These are phyloP conservation scores for Vicugna pacos DNA, from an alignment of 2,113 vertebrate genomes.

Conservation along the genomic window DNA sequence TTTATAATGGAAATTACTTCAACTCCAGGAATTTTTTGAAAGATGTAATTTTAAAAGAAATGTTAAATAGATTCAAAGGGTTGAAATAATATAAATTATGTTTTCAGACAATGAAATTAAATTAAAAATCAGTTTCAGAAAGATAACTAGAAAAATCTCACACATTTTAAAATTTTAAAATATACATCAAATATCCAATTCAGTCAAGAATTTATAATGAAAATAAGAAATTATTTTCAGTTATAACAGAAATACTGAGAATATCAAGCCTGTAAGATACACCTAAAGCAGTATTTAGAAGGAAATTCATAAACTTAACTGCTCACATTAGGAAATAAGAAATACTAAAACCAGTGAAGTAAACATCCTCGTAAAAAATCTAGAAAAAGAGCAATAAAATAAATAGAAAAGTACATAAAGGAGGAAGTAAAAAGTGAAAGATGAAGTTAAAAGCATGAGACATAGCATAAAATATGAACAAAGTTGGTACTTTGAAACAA, in stretches of 20 bases:
- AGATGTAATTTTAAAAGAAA: background rate
- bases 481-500: background rate
- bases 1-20: background rate
- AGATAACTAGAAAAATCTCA: background rate
- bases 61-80: background rate
- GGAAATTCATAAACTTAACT: background rate
- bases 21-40: background rate
- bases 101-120: constrained; percentile 10
- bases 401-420: background rate
- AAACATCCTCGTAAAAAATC: background rate
- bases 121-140: background rate
- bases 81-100: background rate
- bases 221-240: constrained; percentile 12
- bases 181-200: background rate
- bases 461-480: background rate
- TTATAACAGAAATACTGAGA: background rate
- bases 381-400: background rate
- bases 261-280: background rate
- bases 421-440: background rate
- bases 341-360: background rate
- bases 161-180: background rate
- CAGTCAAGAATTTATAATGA: background rate
- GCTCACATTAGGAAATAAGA: background rate
- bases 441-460: background rate
- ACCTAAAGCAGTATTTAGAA: background rate